A percentile compares a stretch with the other conserved stretches of the same genome.
Conservation (phyloP, 2,113 vertebrate genomes). For the Phyllostomus hastatus region DNA sequence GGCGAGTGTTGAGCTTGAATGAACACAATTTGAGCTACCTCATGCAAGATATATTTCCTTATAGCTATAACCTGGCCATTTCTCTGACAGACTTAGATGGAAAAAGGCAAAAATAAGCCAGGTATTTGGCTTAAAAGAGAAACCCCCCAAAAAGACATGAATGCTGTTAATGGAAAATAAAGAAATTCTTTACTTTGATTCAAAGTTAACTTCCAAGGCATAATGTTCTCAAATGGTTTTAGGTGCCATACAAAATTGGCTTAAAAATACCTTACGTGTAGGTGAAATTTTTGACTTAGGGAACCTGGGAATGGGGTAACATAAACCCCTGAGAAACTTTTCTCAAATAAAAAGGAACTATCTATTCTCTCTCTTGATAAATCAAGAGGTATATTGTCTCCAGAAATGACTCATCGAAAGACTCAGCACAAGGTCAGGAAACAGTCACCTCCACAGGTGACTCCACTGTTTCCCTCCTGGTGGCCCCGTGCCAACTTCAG, state of each 20-base stretch:
- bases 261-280: not conserved
- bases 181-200: not conserved
- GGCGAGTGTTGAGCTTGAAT: not conserved
- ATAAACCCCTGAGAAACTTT: not conserved
- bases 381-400: not conserved
- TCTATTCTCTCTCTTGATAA: not conserved
- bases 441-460: not conserved
- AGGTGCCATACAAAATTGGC: not conserved
- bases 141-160: not conserved
- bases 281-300: not conserved
- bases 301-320: not conserved
- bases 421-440: not conserved
- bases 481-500: not conserved
- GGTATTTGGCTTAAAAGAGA: not conserved
- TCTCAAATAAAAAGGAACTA: not conserved
- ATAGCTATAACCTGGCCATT: not conserved
- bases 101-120: not conserved
- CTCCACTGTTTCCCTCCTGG: not conserved
- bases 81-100: not conserved
- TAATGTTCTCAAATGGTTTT: not conserved
- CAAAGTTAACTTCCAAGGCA: not conserved
- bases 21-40: not conserved
- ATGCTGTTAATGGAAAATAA: not conserved
- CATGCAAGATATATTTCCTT: conserved; percentile 29
- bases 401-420: not conserved